phyloP scores from a whole-genome alignment of 2,888 invertebrate species.

The Amphipoea lucens region DNA sequence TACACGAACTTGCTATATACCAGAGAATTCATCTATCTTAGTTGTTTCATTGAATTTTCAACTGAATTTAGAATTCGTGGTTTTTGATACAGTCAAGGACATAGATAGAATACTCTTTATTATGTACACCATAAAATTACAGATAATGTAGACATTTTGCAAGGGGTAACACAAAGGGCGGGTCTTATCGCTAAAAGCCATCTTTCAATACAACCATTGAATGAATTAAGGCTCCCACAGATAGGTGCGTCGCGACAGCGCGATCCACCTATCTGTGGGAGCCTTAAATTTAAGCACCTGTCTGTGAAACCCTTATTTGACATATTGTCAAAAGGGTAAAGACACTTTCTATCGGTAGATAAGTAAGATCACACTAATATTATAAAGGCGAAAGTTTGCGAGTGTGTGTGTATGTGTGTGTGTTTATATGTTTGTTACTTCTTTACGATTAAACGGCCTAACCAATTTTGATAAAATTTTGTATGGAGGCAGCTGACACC shows the following conservation, averaged over 20 bases:
- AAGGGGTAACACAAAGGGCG: neutral
- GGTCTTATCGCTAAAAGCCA: neutral
- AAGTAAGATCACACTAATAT: neutral
- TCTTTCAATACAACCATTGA: neutral
- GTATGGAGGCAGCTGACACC: too few species aligned
- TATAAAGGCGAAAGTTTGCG: too few species aligned
- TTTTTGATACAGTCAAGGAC: neutral
- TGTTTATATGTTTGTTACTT: too few species aligned
- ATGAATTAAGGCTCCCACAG: too few species aligned
- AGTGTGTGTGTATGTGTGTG: too few species aligned
- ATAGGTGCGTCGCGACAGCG: too few species aligned
- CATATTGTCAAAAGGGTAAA: neutral
- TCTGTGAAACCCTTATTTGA: too few species aligned
- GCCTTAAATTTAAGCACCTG: too few species aligned
- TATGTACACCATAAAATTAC: neutral
- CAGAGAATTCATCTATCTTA: slow-evolving; percentile 10
- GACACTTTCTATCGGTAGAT: too few species aligned
- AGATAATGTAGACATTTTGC: neutral
- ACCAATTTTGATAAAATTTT: too few species aligned
- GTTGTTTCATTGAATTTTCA: slow-evolving; percentile 3
- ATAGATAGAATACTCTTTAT: neutral
- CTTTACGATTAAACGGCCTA: too few species aligned
- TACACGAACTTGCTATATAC: slow-evolving; percentile 14
- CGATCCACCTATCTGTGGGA: too few species aligned
- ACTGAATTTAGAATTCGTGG: neutral